Base-by-base conservation (phyloP, 2,113 vertebrate species). In the Halcyon senegalensis region DNA sequence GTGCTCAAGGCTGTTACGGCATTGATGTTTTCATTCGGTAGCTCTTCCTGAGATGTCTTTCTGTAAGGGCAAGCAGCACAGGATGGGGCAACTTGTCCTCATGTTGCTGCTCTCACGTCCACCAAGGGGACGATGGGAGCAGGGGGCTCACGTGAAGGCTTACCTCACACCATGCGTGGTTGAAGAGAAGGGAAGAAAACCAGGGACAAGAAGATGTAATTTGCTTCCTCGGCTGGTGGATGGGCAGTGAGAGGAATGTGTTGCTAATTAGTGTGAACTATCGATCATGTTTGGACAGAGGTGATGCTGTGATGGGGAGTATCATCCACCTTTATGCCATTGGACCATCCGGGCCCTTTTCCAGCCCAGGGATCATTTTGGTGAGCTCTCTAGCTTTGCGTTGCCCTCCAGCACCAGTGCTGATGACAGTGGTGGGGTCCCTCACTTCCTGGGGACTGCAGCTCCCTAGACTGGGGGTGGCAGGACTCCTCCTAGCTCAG, bases 151-250 rank as follows among this genome's bases (percentile, higher is more conserved):
- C 0, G 0, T 64, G 55, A 16, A 60, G 53, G 48, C 35, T 64
- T 60, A 33, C 37, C 28, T 62, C 4, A 0, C 2, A 5, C 50
- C 1, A 0, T 41, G 13, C 1, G 2, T 56, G 55, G 58, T 75
- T 67, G 66, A 50, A 80, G 60, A 75, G 66, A 75, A 76, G 39
- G 39, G 48, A 76, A 75, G 33, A 91, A 87, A 89, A 90, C 1
- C 11, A 30, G 62, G 63, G 56, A 66, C 27, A 23, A 37, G 72
- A 60, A 24, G 66, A 51, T 12, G 2, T 66, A 24, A 87, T 89
- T 64, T 84, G 50, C 66, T 93, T 41, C 6, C 69, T 87, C 16
- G 18, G 80, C 89, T 94, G 69, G 53, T 0, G 5, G 46, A 44
- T 79, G 39, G 39, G 70, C 73, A 75, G 35, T 2, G 7, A 63